phyloP scores from a whole-genome alignment of 1,140 invertebrate genomes.

The Doryteuthis pealeii region DNA sequence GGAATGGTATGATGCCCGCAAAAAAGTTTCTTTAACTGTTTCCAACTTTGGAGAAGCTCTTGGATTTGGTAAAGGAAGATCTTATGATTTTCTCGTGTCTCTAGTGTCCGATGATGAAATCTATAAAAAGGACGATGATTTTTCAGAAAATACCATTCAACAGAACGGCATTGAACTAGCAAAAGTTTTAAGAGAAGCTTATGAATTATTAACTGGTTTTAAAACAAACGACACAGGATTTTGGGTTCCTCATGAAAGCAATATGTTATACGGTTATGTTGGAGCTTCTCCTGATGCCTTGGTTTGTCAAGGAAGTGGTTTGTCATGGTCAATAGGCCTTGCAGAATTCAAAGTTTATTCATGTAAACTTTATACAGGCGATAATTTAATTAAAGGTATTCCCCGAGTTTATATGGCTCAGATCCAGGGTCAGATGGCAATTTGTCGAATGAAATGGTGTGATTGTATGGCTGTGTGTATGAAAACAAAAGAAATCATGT shows the following conservation, averaged over 20 bases:
- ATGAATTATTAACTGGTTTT: slow-evolving; percentile 30
- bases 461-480: slow-evolving; percentile 49
- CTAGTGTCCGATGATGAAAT: slow-evolving; percentile 27
- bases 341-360: slow-evolving; percentile 48
- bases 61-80: slow-evolving; percentile 37
- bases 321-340: slow-evolving; percentile 30
- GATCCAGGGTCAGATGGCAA: slow-evolving; percentile 49
- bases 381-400: slow-evolving; percentile 23
- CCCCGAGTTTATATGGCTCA: slow-evolving; percentile 49
- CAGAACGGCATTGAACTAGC: slow-evolving; percentile 32
- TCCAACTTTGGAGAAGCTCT: slow-evolving; percentile 44
- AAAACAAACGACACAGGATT: slow-evolving; percentile 33
- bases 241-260: slow-evolving; percentile 30
- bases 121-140: slow-evolving; percentile 14
- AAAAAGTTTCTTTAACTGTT: slow-evolving; percentile 34
- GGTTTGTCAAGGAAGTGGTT: slow-evolving; percentile 25
- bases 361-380: slow-evolving; percentile 31
- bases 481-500: slow-evolving; percentile 36
- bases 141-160: background rate
- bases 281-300: slow-evolving; percentile 48
- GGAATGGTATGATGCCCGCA: slow-evolving; percentile 39
- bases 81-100: slow-evolving; percentile 41
- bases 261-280: slow-evolving; percentile 28
- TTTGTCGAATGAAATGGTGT: slow-evolving; percentile 43
- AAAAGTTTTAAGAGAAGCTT: slow-evolving; percentile 35